Base-by-base conservation (phyloP, 2,113 vertebrate genomes). In the Anarhynchus alexandrinus region DNA sequence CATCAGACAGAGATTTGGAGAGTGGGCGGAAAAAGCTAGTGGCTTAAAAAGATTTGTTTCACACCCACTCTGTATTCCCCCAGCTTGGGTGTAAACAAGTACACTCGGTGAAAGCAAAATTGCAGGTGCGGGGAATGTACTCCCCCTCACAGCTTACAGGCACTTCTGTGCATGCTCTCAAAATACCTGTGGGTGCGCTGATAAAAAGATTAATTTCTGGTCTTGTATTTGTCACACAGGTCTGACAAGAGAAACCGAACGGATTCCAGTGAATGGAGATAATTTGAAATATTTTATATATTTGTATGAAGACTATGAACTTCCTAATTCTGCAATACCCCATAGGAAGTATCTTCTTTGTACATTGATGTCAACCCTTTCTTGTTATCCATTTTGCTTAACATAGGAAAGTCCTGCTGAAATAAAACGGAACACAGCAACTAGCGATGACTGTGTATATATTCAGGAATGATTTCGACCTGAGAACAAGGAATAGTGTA, bases 301-400 rank as follows among this genome's bases (percentile, higher is more conserved):
- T 98, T 98, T 98, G 96, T 98, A 98, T 95, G 96, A 97, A 96
- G 90, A 98, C 90, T 92, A 61, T 84, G 91, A 97, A 93, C 90
- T 90, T 97, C 86, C 86, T 54, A 91, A 82, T 85, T 82, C 89
- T 49, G 78, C 81, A 85, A 40, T 42, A 92, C 18, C 72, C 77
- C 67, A 82, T 38, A 76, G 94, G 96, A 97, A 96, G 88, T 30
- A 45, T 77, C 88, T 93, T 97, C 69, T 98, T 97, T 98, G 86
- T 97, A 97, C 96, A 96, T 96, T 97, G 97, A 58, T 95, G 96
- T 95, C 82, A 96, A 93, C 90, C 92, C 15, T 90, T 97, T 95
- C 65, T 96, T 86, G 18, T 79, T 91, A 88, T 84, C 69, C 87
- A 17, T 86, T 97, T 96, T 97, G 90, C 88, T 97, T 87, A 92